These are phyloP conservation scores for Drosophila willistoni DNA, from an alignment of 1,140 invertebrate genomes.

Conservation along the genomic window DNA sequence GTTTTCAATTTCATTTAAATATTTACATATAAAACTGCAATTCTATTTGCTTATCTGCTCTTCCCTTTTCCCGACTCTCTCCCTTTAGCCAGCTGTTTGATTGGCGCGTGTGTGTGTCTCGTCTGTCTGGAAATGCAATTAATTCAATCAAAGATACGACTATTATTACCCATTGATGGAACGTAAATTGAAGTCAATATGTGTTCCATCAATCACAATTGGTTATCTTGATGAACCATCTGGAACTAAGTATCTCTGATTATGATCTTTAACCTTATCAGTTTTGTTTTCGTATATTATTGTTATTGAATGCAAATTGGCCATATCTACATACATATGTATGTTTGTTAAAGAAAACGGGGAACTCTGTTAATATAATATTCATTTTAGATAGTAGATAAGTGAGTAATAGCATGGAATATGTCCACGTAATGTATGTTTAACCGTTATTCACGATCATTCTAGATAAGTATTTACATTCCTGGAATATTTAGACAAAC, in stretches of 20 bases:
- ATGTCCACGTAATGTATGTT: no score
- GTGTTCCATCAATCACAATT: not conserved
- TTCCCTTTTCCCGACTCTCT: not conserved
- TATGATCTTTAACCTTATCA: no score
- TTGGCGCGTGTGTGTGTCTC: not conserved
- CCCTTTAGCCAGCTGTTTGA: not conserved
- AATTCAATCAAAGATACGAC: not conserved
- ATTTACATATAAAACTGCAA: constrained; percentile 14
- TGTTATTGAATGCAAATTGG: no score
- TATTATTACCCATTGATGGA: not conserved
- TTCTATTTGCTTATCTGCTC: not conserved
- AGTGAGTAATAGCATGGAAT: no score
- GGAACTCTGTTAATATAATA: no score
- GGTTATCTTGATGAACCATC: not conserved
- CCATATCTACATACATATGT: no score
- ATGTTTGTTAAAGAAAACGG: no score
- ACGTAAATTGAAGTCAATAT: not conserved
- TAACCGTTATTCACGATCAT: no score
- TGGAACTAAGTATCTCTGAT: not conserved
- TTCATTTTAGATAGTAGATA: no score
- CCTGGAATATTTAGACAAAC: no score
- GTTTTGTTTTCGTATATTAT: no score
- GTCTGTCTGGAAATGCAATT: not conserved
- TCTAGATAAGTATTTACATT: no score
- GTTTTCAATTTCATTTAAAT: constrained; percentile 20